These are phyloP conservation scores for Numenius phaeopus DNA, from an alignment of 2,797 vertebrate species.

Conservation along the genomic window DNA sequence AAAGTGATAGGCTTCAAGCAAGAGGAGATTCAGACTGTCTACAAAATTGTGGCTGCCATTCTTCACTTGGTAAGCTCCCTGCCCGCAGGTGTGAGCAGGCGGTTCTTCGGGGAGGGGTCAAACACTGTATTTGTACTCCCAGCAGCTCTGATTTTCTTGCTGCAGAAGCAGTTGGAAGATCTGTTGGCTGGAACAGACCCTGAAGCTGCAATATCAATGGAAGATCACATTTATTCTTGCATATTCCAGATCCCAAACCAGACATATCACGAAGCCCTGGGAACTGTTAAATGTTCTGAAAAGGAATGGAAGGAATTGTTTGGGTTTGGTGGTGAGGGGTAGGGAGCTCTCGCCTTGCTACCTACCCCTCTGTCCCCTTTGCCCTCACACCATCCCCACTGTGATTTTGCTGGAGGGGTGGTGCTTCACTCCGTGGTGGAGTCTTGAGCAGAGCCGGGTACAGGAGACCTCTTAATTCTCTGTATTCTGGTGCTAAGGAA, in stretches of 20 bases:
- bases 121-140: not conserved
- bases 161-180: not conserved
- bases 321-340: not conserved
- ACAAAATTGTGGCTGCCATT: constrained; percentile 94
- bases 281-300: not conserved
- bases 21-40: constrained; percentile 95
- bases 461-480: not conserved
- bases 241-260: not conserved
- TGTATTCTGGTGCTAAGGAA: not conserved
- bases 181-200: not conserved
- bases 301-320: not conserved
- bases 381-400: not conserved
- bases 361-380: not conserved
- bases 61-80: constrained; percentile 90
- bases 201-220: not conserved
- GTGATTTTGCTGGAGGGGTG: not conserved
- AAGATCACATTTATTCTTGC: not conserved
- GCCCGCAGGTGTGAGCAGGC: rapidly evolving
- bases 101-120: not conserved
- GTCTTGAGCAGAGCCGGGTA: not conserved
- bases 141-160: not conserved
- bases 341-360: rapidly evolving
- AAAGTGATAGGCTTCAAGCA: constrained; percentile 96
- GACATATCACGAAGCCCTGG: not conserved
- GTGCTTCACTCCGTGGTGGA: not conserved